A percentile compares a stretch with the other conserved stretches of the same genome.
Evolutionary conservation across 2,797 vertebrate genomes (phyloP).

Genomic region (Tadarida brasiliensis): DNA sequence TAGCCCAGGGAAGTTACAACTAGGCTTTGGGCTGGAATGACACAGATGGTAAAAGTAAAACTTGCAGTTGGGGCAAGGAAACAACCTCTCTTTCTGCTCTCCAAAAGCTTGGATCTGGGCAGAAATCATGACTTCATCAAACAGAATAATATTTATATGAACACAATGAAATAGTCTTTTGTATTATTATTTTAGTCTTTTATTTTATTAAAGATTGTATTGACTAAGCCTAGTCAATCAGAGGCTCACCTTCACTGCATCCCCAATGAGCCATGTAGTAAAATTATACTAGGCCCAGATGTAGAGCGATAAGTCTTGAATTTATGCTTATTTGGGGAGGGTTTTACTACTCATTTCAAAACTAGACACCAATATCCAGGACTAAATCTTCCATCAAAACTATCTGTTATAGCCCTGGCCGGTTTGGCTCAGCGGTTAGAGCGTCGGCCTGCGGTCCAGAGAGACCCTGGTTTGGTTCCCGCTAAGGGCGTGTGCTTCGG

Average conservation of each 20-base stretch:
- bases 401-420: too few relatives aligned
- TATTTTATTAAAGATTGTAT: neutral
- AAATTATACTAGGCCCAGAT: neutral
- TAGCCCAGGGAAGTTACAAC: neutral
- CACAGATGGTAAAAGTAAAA: neutral
- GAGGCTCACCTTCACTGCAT: neutral
- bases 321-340: neutral
- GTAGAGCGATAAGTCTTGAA: neutral
- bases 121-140: neutral
- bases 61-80: neutral
- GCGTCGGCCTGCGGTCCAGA: too few relatives aligned
- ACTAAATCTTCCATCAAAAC: neutral
- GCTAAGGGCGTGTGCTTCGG: too few relatives aligned
- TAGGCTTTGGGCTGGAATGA: neutral
- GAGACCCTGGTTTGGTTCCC: too few relatives aligned
- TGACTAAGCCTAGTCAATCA: neutral
- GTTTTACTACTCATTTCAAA: neutral
- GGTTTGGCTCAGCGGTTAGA: too few relatives aligned
- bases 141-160: neutral
- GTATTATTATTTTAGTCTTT: neutral
- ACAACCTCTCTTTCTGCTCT: neutral
- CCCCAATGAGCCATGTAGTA: neutral
- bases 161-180: neutral
- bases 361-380: neutral
- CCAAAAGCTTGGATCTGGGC: neutral